Evolutionary conservation across 2,797 vertebrate species (phyloP).

Genomic region (Helarctos malayanus): DNA sequence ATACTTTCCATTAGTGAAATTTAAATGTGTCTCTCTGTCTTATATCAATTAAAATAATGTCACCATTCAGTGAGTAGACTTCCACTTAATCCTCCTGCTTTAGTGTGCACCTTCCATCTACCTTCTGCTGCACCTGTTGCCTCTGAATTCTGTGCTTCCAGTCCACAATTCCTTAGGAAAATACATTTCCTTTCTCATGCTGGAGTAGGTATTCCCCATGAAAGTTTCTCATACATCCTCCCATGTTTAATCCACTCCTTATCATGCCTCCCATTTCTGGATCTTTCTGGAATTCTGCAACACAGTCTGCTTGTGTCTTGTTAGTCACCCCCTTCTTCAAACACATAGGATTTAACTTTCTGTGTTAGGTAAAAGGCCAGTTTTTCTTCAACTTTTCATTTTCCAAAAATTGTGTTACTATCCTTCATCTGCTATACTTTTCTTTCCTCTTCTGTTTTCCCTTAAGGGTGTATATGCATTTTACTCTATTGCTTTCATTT

Average conservation of each 20-base stretch:
- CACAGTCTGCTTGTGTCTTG: not conserved
- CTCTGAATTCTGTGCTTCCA: not conserved
- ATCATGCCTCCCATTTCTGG: not conserved
- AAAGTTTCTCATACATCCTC: not conserved
- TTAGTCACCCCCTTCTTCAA: not conserved
- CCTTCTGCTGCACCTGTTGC: not conserved
- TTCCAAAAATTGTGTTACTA: not conserved
- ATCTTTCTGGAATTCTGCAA: not conserved
- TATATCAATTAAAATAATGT: not conserved
- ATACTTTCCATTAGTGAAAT: not conserved
- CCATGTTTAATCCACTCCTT: no score
- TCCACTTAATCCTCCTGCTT: not conserved
- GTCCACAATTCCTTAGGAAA: not conserved
- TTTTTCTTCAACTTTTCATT: not conserved
- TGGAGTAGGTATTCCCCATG: not conserved
- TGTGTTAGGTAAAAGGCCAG: not conserved
- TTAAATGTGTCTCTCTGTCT: not conserved
- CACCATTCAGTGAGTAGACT: not conserved
- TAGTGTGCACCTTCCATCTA: not conserved
- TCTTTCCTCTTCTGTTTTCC: not conserved
- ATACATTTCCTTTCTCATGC: not conserved
- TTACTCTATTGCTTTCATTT: not conserved
- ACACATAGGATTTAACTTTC: not conserved
- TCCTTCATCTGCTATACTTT: not conserved
- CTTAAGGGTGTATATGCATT: not conserved